These are phyloP conservation scores for Lepilemur ruficaudatus DNA, from an alignment of 2,797 vertebrate genomes.

Conservation along the genomic window DNA sequence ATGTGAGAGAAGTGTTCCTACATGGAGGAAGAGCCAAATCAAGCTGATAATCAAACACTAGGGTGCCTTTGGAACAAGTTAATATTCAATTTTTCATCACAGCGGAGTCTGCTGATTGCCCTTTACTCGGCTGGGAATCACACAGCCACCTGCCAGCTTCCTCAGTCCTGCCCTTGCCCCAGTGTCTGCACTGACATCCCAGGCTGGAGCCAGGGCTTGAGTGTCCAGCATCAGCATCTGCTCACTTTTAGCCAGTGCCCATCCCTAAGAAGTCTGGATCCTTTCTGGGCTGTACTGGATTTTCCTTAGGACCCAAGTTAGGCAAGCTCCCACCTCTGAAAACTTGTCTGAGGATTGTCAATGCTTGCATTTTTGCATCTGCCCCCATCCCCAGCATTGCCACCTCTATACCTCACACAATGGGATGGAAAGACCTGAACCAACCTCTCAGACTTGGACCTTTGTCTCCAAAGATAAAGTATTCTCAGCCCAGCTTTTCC, in stretches of 20 bases:
- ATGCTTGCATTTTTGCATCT: neutral
- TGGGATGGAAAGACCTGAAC: neutral
- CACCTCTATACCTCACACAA: rapidly evolving
- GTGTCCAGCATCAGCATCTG: neutral
- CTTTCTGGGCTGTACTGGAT: neutral
- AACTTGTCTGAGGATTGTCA: neutral
- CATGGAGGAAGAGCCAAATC: neutral
- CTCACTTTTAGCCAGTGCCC: neutral
- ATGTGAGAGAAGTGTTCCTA: neutral
- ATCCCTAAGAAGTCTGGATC: neutral
- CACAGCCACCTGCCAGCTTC: neutral
- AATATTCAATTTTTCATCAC: neutral
- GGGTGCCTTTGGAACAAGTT: neutral
- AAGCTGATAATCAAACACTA: neutral
- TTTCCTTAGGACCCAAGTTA: neutral
- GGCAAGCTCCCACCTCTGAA: neutral
- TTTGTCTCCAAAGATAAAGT: neutral
- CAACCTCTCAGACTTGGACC: neutral
- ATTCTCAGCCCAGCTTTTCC: neutral
- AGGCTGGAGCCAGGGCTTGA: neutral
- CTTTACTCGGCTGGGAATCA: neutral
- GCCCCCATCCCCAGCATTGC: neutral
- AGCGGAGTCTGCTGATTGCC: neutral
- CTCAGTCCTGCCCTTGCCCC: neutral
- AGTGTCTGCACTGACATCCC: neutral